Conservation (phyloP, 2,113 vertebrate species). For the Oxyura jamaicensis region DNA sequence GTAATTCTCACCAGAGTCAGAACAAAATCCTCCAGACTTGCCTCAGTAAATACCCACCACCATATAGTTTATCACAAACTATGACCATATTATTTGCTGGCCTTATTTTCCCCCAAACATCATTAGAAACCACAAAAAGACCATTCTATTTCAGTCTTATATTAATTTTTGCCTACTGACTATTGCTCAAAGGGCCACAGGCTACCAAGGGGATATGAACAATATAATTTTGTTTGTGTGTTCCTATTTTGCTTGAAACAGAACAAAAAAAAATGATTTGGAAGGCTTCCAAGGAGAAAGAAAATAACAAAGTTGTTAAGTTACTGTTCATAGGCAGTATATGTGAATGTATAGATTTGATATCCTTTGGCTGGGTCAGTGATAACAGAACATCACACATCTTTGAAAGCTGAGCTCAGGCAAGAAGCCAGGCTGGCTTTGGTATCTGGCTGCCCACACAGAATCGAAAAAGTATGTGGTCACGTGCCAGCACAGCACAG, state of each 20-base stretch:
- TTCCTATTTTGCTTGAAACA: slow-evolving; percentile 14
- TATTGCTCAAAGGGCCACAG: neutral
- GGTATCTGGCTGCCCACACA: neutral
- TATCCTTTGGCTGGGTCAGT: neutral
- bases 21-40: slow-evolving; percentile 16
- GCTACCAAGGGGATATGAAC: neutral
- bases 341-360: neutral
- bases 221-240: neutral
- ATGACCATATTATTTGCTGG: neutral
- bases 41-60: neutral
- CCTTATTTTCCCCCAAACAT: neutral
- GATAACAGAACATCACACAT: neutral
- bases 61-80: neutral
- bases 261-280: slow-evolving; percentile 36
- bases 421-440: neutral
- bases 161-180: slow-evolving; percentile 23
- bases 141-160: neutral
- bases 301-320: neutral
- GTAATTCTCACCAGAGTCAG: neutral
- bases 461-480: neutral
- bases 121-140: slow-evolving; percentile 17
- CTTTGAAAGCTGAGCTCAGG: neutral
- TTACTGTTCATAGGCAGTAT: neutral
- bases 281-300: neutral
- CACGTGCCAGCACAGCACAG: neutral